phyloP scores from a whole-genome alignment of 2,113 vertebrate genomes.

The Cochlearius cochlearius region DNA sequence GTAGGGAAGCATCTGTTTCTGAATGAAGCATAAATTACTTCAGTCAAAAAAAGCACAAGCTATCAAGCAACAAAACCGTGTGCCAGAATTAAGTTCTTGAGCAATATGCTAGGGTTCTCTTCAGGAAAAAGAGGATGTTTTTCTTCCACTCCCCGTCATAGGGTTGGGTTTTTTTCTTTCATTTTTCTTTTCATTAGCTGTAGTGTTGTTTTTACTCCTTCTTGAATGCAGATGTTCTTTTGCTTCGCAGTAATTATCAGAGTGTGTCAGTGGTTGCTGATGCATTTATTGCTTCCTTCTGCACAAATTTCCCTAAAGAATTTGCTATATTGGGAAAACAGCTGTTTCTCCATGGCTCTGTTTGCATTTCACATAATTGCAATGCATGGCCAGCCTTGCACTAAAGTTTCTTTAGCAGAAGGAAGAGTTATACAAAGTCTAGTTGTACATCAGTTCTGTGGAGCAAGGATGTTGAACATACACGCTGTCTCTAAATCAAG shows the following conservation, averaged over 20 bases:
- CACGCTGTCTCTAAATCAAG: neutral
- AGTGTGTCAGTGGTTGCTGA: slow-evolving; percentile 20
- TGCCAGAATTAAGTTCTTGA: neutral
- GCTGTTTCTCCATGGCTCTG: neutral
- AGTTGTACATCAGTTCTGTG: neutral
- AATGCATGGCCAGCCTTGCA: neutral
- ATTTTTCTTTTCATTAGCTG: neutral
- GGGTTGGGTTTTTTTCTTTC: neutral
- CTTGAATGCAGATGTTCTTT: slow-evolving; percentile 46
- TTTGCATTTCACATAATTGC: slow-evolving; percentile 20
- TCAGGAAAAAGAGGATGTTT: neutral
- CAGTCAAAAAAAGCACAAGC: neutral
- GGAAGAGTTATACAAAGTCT: neutral
- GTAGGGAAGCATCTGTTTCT: neutral
- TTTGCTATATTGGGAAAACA: slow-evolving; percentile 56
- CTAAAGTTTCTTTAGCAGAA: neutral
- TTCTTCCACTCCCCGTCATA: neutral
- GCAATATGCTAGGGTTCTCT: neutral
- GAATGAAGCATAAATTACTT: neutral
- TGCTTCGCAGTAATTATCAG: slow-evolving; percentile 36
- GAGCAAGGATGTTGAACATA: neutral
- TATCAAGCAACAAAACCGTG: neutral
- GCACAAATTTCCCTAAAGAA: slow-evolving; percentile 22
- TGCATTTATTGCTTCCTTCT: slow-evolving; percentile 46
- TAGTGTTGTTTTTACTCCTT: neutral